Base-by-base conservation (phyloP, 2,888 invertebrate species). In the Brachyptera putata region DNA sequence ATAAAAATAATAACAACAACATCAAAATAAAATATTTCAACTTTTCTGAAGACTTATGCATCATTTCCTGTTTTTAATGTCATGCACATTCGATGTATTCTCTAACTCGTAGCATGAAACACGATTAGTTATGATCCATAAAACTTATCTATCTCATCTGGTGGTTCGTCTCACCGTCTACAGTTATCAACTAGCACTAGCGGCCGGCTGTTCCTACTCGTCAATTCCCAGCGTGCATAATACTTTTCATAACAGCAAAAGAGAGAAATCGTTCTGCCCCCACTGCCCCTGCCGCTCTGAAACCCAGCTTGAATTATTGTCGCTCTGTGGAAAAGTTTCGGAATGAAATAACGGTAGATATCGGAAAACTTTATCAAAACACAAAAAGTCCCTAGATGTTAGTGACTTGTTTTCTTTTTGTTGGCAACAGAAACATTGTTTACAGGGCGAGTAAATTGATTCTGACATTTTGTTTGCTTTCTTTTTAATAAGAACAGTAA, bases 51-150 rank as follows among this genome's bases (percentile, higher is more conserved):
- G 53, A 53, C 53, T 53, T 53, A 53, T 53, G 53, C 34, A 53
- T 36, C 22, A 53, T 53, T 53, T 53, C 53, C 53, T 16, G 53
- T 53, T 53, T 34, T 53, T 53, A 53, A 53, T 53, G 53, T 34
- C 53, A 53, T 53, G 34, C 53, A 53, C 53, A 36, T 46, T 53
- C 53, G 53, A 53, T 53, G 53, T 53, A 34, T 53, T 53, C n/a
- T n/a, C 34, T 53, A 53, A 36, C 36, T 53, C 36, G 36, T 36
- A 34, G 53, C 34, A 53, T 53, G 36, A 53, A 53, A 21, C 53
- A 34, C 53, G 34, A 53, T 53, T 53, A 53, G 53, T 53, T 53
- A 53, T 53, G 53, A 53, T 34, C 53, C 53, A 53, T 53, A 53
- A 53, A 53, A 53, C 34, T 53, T 53, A 16, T 16, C 21, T 53